Evolutionary conservation across 2,113 vertebrate genomes (phyloP), one percentile per base, ranked within the genome.

Genomic region (Motacilla tschutschensis): DNA sequence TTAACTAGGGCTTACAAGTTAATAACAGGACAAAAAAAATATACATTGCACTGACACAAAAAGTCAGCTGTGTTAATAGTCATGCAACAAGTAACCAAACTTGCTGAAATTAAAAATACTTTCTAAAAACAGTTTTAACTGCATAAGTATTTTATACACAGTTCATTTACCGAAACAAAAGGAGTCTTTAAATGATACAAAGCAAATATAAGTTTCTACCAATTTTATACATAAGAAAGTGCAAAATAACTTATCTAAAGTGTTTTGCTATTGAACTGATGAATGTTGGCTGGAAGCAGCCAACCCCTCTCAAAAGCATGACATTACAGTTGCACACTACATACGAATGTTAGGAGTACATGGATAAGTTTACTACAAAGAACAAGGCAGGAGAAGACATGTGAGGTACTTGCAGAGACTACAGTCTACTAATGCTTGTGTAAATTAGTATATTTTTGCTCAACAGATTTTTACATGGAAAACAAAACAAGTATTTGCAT

Each of bases 81-180:
- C 98, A 99, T 99, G 98, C 98, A 98, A 99, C 98, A 99, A 99
- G 98, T 99, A 98, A 99, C 97, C 96, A 98, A 99, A 99, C 98
- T 98, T 99, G 98, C 98, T 99, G 98, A 98, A 98, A 99, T 98
- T 95, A 98, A 98, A 98, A 98, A 98, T 98, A 98, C 97, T 97
- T 96, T 97, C 97, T 98, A 98, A 98, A 98, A 98, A 97, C 98
- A 98, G 98, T 97, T 98, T 96, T 97, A 98, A 98, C 98, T 98
- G 98, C 98, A 99, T 99, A 99, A 99, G 99, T 99, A 99, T 98
- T 99, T 98, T 99, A 98, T 99, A 99, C 98, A 99, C 98, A 98
- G 97, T 98, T 98, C 93, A 97, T 98, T 97, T 97, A 96, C 97
- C 83, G 95, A 97, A 98, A 98, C 96, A 97, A 98, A 98, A 96